A percentile compares a stretch with the other conserved stretches of the same genome.
phyloP scores from a whole-genome alignment of 2,888 invertebrate species.

The Diplazon laetatorius region DNA sequence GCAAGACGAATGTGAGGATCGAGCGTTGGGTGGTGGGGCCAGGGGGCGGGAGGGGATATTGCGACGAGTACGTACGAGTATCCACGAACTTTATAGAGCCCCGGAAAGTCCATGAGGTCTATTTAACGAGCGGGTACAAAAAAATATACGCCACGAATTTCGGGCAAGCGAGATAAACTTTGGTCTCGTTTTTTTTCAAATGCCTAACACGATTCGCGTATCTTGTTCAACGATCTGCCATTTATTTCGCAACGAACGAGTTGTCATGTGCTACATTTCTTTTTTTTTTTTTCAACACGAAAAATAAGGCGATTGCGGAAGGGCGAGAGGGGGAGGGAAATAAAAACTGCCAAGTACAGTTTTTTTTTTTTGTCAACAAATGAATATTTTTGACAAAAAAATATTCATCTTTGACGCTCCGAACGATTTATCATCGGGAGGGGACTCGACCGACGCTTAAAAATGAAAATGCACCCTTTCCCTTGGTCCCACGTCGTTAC shows the following conservation, averaged over 20 bases:
- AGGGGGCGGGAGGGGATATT: no score
- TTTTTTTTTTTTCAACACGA: not conserved
- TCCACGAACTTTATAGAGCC: conserved; percentile 35
- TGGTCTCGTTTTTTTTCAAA: conserved; percentile 16
- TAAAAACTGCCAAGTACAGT: no score
- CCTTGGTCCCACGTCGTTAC: conserved; percentile 1
- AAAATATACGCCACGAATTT: not conserved
- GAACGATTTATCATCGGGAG: conserved; percentile 24
- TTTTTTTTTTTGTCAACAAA: no score
- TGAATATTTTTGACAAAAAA: no score
- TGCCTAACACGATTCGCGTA: conserved; percentile 14
- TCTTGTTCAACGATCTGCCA: not conserved
- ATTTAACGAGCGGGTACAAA: conserved; percentile 35
- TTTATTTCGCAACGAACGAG: not conserved
- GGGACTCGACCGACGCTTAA: not conserved
- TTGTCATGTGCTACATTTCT: no score
- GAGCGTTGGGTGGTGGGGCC: not conserved
- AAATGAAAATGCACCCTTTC: not conserved
- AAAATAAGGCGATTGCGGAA: not conserved
- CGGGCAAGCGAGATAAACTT: conserved; percentile 18
- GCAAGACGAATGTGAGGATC: conserved; percentile 28
- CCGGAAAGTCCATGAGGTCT: not conserved
- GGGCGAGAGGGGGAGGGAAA: no score
- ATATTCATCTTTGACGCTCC: not conserved
- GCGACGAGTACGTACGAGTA: not conserved